These are phyloP conservation scores for Polyommatus icarus DNA, from an alignment of 2,888 invertebrate species.

Conservation along the genomic window DNA sequence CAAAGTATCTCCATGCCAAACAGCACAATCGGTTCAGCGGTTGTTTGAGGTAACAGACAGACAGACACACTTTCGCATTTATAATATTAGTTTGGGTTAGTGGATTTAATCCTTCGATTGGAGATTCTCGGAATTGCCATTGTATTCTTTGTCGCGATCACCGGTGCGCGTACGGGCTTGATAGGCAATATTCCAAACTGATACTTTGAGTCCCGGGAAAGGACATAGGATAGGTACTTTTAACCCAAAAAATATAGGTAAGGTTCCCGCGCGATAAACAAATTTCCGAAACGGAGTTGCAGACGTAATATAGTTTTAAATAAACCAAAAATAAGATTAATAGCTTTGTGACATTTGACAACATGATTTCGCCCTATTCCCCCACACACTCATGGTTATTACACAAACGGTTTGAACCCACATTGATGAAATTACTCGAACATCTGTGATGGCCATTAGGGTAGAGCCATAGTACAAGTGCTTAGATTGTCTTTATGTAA, in stretches of 20 bases:
- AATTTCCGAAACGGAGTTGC: neutral
- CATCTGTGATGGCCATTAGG: constrained; percentile 8
- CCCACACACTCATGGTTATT: neutral
- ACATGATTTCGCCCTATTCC: neutral
- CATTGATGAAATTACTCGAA: constrained; percentile 17
- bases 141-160: too few relatives aligned
- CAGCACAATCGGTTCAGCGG: too few relatives aligned
- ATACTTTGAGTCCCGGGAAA: too few relatives aligned
- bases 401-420: neutral
- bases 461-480: neutral
- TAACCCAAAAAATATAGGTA: neutral
- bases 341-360: neutral
- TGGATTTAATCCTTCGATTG: too few relatives aligned
- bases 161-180: too few relatives aligned
- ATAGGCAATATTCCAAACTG: too few relatives aligned
- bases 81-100: too few relatives aligned
- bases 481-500: neutral
- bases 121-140: too few relatives aligned
- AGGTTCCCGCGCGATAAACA: neutral
- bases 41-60: too few relatives aligned
- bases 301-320: neutral
- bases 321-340: neutral
- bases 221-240: too few relatives aligned
- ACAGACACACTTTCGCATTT: too few relatives aligned
- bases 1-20: too few relatives aligned